phyloP scores from a whole-genome alignment of 2,888 invertebrate species.

The Imbricaverruca yamaguchii region DNA sequence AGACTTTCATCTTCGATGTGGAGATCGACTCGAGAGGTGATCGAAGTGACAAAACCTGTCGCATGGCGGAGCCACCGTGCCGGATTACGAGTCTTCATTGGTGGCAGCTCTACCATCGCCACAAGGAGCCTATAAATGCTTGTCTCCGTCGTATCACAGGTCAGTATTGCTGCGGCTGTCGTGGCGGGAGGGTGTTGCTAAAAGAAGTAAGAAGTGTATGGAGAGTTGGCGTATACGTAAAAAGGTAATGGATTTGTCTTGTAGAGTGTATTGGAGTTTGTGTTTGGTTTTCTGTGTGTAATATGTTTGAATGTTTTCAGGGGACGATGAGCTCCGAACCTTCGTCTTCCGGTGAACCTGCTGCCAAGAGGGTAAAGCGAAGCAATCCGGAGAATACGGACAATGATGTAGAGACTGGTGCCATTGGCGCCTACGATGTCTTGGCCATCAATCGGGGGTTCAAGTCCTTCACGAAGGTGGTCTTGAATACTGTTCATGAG shows the following conservation, averaged over 20 bases:
- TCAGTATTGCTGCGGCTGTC: neutral
- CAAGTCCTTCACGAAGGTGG: neutral
- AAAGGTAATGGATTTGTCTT: no score
- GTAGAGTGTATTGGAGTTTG: no score
- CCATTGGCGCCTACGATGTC: neutral
- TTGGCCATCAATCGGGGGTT: neutral
- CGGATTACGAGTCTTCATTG: neutral
- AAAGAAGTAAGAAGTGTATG: no score
- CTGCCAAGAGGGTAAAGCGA: no score
- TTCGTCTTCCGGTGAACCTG: neutral
- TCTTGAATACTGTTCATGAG: neutral
- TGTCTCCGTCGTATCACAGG: neutral
- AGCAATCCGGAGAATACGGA: no score
- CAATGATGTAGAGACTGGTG: neutral
- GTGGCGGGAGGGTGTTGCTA: neutral
- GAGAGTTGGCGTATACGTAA: no score
- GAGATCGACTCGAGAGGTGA: neutral
- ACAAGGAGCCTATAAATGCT: neutral
- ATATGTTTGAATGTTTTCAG: no score
- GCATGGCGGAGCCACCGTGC: neutral
- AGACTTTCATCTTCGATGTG: neutral
- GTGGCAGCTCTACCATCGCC: neutral
- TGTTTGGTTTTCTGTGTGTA: no score
- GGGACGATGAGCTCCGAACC: no score
- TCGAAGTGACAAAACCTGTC: neutral